These are phyloP conservation scores for Chloroceryle aenea DNA, from an alignment of 2,113 vertebrate species.

Conservation along the genomic window DNA sequence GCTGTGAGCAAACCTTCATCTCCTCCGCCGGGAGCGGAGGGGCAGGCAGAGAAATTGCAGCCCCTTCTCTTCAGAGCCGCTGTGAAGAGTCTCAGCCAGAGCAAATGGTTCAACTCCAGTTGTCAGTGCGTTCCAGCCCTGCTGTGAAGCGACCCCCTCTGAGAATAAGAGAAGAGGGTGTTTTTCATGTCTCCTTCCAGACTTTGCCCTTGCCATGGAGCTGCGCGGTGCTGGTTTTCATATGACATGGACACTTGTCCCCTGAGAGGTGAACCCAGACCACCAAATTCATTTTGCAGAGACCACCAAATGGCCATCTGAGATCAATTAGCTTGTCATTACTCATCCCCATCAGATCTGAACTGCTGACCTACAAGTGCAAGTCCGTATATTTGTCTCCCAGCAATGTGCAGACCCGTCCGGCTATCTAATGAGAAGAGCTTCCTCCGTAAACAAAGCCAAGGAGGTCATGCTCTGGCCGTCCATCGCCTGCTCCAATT, in stretches of 20 bases:
- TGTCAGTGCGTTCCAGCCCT: not conserved
- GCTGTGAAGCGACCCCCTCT: not conserved
- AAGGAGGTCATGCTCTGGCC: not conserved
- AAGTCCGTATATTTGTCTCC: slow-evolving; percentile 18
- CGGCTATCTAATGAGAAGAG: slow-evolving; percentile 22
- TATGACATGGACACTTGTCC: not conserved
- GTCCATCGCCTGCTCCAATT: not conserved
- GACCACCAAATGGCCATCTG: slow-evolving; percentile 41
- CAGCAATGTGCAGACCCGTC: not conserved
- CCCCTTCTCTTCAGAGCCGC: not conserved
- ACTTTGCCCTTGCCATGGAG: not conserved
- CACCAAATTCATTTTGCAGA: slow-evolving; percentile 47
- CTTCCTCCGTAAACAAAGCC: not conserved
- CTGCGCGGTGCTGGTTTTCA: rapidly evolving
- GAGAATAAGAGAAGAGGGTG: not conserved
- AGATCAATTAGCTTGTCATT: slow-evolving; percentile 61
- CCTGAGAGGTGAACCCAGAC: not conserved
- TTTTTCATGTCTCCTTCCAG: not conserved
- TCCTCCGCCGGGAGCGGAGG: not conserved
- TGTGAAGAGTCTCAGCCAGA: not conserved
- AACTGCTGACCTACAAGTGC: slow-evolving; percentile 38
- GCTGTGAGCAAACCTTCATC: not conserved
- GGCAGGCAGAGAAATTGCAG: not conserved
- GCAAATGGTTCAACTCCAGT: not conserved
- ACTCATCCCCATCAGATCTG: slow-evolving; percentile 47